These are phyloP conservation scores for Drosophila triauraria DNA, from an alignment of 1,140 invertebrate genomes.

Conservation along the genomic window DNA sequence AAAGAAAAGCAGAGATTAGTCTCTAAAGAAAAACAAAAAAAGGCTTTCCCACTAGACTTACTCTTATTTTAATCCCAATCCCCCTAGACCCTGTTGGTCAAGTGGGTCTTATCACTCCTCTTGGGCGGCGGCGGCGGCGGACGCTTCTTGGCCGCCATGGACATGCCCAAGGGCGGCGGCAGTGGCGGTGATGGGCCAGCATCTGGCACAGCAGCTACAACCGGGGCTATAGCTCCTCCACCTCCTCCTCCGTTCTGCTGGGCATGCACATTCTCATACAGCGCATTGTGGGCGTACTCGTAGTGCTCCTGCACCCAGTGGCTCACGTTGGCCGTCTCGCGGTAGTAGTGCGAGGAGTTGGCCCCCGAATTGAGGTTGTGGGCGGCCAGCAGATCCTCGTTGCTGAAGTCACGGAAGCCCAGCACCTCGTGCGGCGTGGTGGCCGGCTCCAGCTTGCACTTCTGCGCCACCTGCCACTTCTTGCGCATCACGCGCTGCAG, in stretches of 20 bases:
- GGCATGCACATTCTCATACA: constrained; percentile 84
- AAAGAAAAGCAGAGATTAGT: constrained; percentile 6
- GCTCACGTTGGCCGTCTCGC: constrained; percentile 93
- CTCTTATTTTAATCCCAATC: not conserved
- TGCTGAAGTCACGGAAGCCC: constrained; percentile 91
- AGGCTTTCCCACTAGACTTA: not conserved
- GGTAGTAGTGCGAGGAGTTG: constrained; percentile 86
- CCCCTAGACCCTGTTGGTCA: constrained; percentile 86
- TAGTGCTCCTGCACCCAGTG: constrained; percentile 97
- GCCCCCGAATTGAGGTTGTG: constrained; percentile 77
- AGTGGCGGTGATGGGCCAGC: constrained; percentile 30
- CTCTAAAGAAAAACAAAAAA: not conserved
- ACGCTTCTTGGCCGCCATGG: constrained; percentile 85
- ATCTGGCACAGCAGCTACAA: constrained; percentile 1
- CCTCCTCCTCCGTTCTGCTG: constrained; percentile 52
- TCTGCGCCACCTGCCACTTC: constrained; percentile 97
- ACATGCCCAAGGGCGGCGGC: constrained; percentile 30
- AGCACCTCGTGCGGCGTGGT: constrained; percentile 96
- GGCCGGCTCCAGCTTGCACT: constrained; percentile 93
- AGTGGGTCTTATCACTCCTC: constrained; percentile 91
- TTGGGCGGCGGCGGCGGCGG: constrained; percentile 92
- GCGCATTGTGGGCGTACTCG: constrained; percentile 86
- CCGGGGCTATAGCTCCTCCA: not conserved
- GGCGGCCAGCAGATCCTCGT: constrained; percentile 71
- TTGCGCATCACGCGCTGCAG: constrained; percentile 96